Evolutionary conservation across 2,888 invertebrate species (phyloP), one percentile per base, ranked within the genome.

Genomic region (Pasiphila rectangulata): DNA sequence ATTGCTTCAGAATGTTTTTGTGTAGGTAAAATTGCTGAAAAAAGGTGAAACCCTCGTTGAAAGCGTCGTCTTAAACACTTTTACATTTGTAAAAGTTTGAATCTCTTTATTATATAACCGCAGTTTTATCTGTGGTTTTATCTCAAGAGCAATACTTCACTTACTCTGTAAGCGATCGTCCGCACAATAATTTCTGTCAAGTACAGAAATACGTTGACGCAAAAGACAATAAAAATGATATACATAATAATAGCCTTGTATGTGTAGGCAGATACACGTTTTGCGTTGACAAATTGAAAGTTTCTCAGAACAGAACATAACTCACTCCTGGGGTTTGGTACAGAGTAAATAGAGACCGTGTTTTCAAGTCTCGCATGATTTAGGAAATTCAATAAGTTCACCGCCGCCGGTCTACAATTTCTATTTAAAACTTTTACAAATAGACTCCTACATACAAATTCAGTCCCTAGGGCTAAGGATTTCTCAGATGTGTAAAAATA

Each of bases 171-270:
- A 46, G 42, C 58, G 54, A 61, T 58, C 51, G 47, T 43, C 46
- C 46, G 51, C 50, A 56, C 39, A 61, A 65, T 63, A 59, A 60
- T 61, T 59, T 57, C 53, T 49, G 66, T 71, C 68, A 64, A 53
- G 46, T 49, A 35, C 68, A 73, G 65, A 58, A 45, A 56, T 32
- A 38, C 46, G 55, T 45, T 59, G 57, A 63, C 54, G 59, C 32
- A 53, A 40, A 52, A 53, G 49, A 57, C 42, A 51, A 58, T 55
- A 25, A 37, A 15, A n/a, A n/a, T n/a, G n/a, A n/a, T n/a, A n/a
- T n/a, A n/a, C n/a, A n/a, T n/a, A n/a, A 17, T 15, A 12, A 9
- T 37, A 12, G 16, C 19, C n/a, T 21, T 25, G 17, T 42, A 9
- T 23, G 13, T 23, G n/a, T 16, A 23, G 15, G 9, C 5, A 30